Conservation (phyloP, 2,888 invertebrate species). For the Sipha maydis region DNA sequence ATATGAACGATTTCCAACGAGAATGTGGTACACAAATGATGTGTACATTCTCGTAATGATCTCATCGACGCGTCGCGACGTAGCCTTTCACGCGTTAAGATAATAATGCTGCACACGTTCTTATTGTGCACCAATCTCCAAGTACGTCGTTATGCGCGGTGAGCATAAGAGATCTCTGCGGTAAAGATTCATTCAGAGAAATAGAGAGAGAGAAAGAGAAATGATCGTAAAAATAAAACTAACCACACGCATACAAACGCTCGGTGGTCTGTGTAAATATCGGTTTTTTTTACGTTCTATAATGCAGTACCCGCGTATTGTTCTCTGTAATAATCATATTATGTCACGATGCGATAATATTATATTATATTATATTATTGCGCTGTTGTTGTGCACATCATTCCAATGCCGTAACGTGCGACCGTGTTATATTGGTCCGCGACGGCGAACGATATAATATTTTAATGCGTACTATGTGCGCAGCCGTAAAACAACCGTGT, state of each 20-base stretch:
- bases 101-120: background rate
- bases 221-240: conserved; percentile 15
- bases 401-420: background rate
- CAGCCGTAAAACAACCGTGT: too few relatives aligned
- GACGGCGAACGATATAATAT: too few relatives aligned
- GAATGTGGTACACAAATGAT: too few relatives aligned
- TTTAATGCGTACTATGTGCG: too few relatives aligned
- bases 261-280: background rate
- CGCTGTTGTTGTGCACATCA: background rate
- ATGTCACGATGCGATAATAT: background rate
- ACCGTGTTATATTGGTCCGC: background rate
- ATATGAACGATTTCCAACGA: too few relatives aligned
- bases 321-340: background rate
- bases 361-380: background rate
- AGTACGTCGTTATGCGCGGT: too few relatives aligned
- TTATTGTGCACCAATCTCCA: too few relatives aligned
- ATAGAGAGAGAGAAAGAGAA: too few relatives aligned
- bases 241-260: background rate
- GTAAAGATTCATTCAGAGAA: conserved; percentile 4
- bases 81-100: too few relatives aligned
- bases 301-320: background rate
- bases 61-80: too few relatives aligned
- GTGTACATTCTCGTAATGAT: too few relatives aligned
- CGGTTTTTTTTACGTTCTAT: background rate
- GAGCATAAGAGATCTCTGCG: background rate